Evolutionary conservation across 2,888 invertebrate species (phyloP).

Genomic region (Caenorhabditis becei): DNA sequence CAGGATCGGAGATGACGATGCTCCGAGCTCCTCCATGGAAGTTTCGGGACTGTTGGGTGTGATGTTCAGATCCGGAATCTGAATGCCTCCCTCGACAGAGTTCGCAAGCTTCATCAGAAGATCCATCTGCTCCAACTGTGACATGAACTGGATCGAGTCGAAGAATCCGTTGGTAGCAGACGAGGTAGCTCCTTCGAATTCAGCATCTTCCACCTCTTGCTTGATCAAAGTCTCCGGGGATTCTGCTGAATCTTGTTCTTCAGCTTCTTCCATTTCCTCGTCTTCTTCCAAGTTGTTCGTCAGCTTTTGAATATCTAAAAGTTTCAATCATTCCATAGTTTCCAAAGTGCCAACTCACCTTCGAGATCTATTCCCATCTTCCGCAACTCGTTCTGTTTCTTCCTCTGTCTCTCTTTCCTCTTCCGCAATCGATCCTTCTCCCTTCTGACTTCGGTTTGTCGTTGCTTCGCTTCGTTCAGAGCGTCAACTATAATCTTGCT

Average conservation of each 20-base stretch:
- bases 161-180: conserved; percentile 2
- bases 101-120: conserved; percentile 1
- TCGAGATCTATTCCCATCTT: conserved; percentile 6
- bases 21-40: conserved; percentile 13
- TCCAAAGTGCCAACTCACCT: conserved; percentile 16
- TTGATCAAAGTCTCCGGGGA: conserved; percentile 7
- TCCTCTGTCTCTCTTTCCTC: conserved; percentile 36
- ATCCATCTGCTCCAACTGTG: conserved; percentile 29
- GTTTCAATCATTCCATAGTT: too few relatives aligned
- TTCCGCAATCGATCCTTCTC: conserved; percentile 52
- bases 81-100: too few relatives aligned
- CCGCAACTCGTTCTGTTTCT: conserved; percentile 23
- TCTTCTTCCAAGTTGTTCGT: too few relatives aligned
- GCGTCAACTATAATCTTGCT: conserved; percentile 24
- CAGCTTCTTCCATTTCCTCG: neutral
- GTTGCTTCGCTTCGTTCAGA: conserved; percentile 16
- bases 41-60: conserved; percentile 11
- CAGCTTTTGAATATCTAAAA: neutral
- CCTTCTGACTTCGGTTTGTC: conserved; percentile 28
- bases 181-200: neutral
- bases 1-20: neutral
- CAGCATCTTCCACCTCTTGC: neutral
- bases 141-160: conserved; percentile 14
- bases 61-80: conserved; percentile 4
- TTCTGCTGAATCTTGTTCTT: neutral